Conservation (phyloP, 2,113 vertebrate species). For the Oncorhynchus mykiss region DNA sequence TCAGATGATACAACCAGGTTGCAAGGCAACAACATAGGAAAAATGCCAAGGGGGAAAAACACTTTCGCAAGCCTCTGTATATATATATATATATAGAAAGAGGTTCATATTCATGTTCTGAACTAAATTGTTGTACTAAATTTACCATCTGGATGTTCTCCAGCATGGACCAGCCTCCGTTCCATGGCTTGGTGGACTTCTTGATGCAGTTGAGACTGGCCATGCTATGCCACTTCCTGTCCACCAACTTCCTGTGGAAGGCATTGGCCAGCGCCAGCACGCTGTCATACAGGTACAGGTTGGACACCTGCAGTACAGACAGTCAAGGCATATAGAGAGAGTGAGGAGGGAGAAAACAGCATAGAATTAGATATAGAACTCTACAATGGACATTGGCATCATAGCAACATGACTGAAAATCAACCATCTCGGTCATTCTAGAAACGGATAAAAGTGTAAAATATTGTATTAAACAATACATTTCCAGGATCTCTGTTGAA, state of each 20-base stretch:
- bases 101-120: background rate
- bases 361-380: background rate
- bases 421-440: background rate
- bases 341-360: background rate
- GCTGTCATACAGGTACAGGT: conserved; percentile 97
- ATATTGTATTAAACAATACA: too few species aligned
- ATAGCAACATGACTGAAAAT: background rate
- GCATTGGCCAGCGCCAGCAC: conserved; percentile 97
- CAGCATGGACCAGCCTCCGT: conserved; percentile 96
- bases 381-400: background rate
- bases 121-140: background rate
- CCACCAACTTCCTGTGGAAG: conserved; percentile 98
- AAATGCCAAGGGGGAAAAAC: too few species aligned
- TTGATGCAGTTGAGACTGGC: conserved; percentile 97
- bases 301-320: conserved; percentile 84
- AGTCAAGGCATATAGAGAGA: conserved; percentile 11
- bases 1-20: too few species aligned
- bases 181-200: conserved; percentile 98
- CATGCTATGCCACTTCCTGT: conserved; percentile 99
- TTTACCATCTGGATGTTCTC: conserved; percentile 96
- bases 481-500: too few species aligned
- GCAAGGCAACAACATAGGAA: too few species aligned
- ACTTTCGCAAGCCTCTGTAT: too few species aligned
- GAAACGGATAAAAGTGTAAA: too few species aligned
- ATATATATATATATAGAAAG: too few species aligned